These are phyloP conservation scores for Amphiprion percula DNA, from an alignment of 2,113 vertebrate genomes.

Conservation along the genomic window DNA sequence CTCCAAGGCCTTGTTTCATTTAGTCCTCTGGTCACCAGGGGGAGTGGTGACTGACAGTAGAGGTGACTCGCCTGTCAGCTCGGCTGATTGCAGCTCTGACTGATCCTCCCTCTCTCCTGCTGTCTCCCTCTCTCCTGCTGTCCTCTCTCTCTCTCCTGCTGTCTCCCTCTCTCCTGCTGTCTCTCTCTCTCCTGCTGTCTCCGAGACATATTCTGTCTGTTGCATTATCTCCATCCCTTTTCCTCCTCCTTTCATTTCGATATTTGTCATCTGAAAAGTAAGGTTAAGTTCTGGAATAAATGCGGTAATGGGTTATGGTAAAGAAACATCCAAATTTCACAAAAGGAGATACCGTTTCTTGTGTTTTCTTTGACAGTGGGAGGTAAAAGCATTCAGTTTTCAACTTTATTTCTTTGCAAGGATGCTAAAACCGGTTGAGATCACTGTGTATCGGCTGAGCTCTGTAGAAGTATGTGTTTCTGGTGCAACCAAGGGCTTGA, in stretches of 20 bases:
- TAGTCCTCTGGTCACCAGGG: conserved; percentile 68
- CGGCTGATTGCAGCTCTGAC: conserved; percentile 58
- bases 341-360: conserved; percentile 9
- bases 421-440: conserved; percentile 11
- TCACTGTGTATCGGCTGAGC: conserved; percentile 32
- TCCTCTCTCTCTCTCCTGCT: conserved; percentile 2
- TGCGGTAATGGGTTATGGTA: conserved; percentile 38
- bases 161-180: background rate
- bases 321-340: conserved; percentile 17
- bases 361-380: conserved; percentile 31
- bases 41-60: conserved; percentile 73
- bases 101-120: conserved; percentile 16
- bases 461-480: conserved; percentile 18
- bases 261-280: conserved; percentile 35
- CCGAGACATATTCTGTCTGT: conserved; percentile 4
- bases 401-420: conserved; percentile 19
- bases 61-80: conserved; percentile 77
- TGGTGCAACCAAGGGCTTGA: conserved; percentile 1
- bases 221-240: background rate
- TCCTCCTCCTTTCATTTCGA: conserved; percentile 1
- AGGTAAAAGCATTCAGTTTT: conserved; percentile 30
- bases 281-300: conserved; percentile 46
- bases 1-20: conserved; percentile 75
- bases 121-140: background rate
- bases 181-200: background rate